Percentiles rank a stretch among this genome's conserved stretches.
These are phyloP conservation scores for Xiphophorus couchianus DNA, from an alignment of 2,113 vertebrate species.

Conservation along the genomic window DNA sequence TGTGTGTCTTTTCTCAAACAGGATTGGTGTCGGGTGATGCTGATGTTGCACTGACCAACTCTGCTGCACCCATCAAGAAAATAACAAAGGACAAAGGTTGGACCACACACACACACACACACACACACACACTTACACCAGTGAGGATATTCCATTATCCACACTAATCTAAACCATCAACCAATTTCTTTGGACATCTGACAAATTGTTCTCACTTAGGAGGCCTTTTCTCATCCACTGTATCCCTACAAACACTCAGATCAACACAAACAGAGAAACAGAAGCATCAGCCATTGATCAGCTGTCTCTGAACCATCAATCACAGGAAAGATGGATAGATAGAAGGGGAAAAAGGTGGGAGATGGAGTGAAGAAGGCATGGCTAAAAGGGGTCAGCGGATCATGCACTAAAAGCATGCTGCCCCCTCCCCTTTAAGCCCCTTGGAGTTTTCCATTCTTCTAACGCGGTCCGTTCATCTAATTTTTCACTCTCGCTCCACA, in stretches of 20 bases:
- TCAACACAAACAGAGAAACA: conserved; percentile 41
- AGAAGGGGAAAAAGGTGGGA: neutral
- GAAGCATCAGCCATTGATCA: conserved; percentile 71
- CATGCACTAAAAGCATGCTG: conserved; percentile 71
- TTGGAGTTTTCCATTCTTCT: conserved; percentile 45
- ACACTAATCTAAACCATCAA: conserved; percentile 56
- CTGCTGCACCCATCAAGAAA: conserved; percentile 87
- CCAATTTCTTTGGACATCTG: conserved; percentile 63
- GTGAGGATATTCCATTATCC: conserved; percentile 52
- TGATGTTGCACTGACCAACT: conserved; percentile 77
- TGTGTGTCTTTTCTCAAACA: conserved; percentile 33
- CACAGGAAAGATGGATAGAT: conserved; percentile 36
- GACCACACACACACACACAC: conserved; percentile 36
- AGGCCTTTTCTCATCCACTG: conserved; percentile 48
- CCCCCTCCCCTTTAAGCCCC: conserved; percentile 35
- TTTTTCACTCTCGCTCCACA: neutral
- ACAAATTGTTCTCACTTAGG: conserved; percentile 61
- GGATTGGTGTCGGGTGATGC: conserved; percentile 68
- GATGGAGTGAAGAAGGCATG: conserved; percentile 52
- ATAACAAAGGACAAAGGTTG: conserved; percentile 89
- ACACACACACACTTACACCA: conserved; percentile 31
- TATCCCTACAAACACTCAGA: conserved; percentile 20
- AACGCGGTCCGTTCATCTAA: conserved; percentile 42
- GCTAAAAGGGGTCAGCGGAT: conserved; percentile 75
- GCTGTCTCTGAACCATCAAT: conserved; percentile 68